Conservation (phyloP, 2,113 vertebrate species). For the Pheucticus melanocephalus region DNA sequence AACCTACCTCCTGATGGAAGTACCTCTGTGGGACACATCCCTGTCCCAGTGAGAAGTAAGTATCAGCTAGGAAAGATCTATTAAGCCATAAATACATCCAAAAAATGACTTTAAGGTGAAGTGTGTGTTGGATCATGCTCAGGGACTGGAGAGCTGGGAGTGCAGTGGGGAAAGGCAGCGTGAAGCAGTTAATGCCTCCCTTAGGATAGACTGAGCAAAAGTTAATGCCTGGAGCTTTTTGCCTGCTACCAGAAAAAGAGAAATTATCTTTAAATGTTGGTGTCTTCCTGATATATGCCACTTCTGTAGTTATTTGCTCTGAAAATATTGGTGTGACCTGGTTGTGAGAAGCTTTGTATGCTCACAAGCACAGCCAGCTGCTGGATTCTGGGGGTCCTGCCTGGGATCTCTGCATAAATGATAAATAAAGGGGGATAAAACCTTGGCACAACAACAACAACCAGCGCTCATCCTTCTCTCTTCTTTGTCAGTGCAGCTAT, state of each 20-base stretch:
- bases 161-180: fast-evolving
- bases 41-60: background rate
- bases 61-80: background rate
- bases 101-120: background rate
- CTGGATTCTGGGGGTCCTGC: fast-evolving
- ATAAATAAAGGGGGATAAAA: background rate
- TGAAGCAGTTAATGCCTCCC: background rate
- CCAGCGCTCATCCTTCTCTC: background rate
- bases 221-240: background rate
- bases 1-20: background rate
- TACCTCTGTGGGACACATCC: background rate
- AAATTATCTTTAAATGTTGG: background rate
- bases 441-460: background rate
- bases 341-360: background rate
- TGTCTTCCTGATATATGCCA: background rate
- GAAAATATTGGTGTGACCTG: background rate
- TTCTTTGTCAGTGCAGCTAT: background rate
- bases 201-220: background rate
- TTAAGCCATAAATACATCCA: background rate
- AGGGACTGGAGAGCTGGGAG: background rate
- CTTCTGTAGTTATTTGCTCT: background rate
- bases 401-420: background rate
- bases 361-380: background rate
- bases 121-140: background rate
- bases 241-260: background rate